These are phyloP conservation scores for Pogonocherus hispidulus DNA, from an alignment of 2,888 invertebrate species.

Conservation along the genomic window DNA sequence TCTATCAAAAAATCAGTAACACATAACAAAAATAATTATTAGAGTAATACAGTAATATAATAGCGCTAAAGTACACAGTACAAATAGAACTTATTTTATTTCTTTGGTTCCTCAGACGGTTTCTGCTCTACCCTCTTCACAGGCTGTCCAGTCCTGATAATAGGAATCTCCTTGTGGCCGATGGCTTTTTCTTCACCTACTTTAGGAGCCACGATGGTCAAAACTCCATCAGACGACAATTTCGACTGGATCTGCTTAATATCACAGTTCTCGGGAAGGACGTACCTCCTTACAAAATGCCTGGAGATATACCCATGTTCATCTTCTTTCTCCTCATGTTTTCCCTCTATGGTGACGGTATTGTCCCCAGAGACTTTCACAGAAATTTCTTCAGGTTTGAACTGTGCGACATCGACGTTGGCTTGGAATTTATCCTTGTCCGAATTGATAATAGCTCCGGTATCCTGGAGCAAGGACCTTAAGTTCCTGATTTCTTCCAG, in stretches of 20 bases:
- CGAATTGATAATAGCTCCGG: slow-evolving; percentile 51
- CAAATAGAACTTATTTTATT: too few species aligned
- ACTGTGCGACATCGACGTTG: slow-evolving; percentile 82
- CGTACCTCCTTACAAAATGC: slow-evolving; percentile 80
- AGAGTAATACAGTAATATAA: too few species aligned
- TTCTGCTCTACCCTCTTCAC: slow-evolving; percentile 4
- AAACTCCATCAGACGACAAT: slow-evolving; percentile 84
- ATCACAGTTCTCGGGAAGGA: slow-evolving; percentile 78
- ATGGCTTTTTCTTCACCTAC: slow-evolving; percentile 1
- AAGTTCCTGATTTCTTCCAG: background rate
- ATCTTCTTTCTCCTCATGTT: slow-evolving; percentile 87
- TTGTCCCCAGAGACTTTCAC: slow-evolving; percentile 80
- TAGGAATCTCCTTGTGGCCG: slow-evolving; percentile 8
- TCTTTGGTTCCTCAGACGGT: slow-evolving; percentile 1
- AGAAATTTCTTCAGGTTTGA: slow-evolving; percentile 81
- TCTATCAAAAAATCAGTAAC: too few species aligned
- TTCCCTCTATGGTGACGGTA: slow-evolving; percentile 79
- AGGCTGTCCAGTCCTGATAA: slow-evolving; percentile 4
- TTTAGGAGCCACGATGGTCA: slow-evolving; percentile 77
- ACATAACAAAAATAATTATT: too few species aligned
- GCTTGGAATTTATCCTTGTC: slow-evolving; percentile 79
- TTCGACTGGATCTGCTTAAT: slow-evolving; percentile 80
- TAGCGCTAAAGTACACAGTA: too few species aligned
- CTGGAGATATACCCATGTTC: slow-evolving; percentile 86
- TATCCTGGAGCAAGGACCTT: slow-evolving; percentile 24